Evolutionary conservation across 2,888 invertebrate genomes (phyloP).

Genomic region (Eristalis intricaria): DNA sequence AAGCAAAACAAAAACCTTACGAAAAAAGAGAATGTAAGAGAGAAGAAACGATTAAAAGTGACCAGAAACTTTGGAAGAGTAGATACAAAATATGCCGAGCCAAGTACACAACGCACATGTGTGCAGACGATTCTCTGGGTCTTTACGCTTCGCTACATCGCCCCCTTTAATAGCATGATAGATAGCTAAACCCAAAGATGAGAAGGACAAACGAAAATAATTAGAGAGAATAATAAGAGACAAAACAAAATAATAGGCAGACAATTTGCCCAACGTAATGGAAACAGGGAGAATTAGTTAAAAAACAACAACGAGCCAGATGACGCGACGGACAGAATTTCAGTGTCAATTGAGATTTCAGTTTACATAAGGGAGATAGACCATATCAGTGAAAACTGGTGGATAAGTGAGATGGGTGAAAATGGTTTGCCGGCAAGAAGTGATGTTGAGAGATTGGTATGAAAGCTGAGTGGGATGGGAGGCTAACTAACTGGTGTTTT

Average conservation of each 20-base stretch:
- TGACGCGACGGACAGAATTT: constrained; percentile 28
- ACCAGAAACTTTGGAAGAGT: not conserved
- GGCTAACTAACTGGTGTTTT: constrained; percentile 16
- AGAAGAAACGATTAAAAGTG: constrained; percentile 8
- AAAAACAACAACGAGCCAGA: not conserved
- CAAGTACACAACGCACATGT: constrained; percentile 5
- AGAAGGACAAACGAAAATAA: constrained; percentile 25
- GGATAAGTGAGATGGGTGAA: not conserved
- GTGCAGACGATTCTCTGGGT: constrained; percentile 14
- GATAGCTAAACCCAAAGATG: not conserved
- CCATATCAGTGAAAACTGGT: no score
- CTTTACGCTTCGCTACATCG: constrained; percentile 30
- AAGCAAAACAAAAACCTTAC: not conserved
- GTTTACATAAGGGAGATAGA: not conserved
- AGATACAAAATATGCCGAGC: not conserved
- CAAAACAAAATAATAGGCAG: constrained; percentile 16
- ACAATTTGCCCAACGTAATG: constrained; percentile 32
- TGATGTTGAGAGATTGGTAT: no score
- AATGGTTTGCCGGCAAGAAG: constrained; percentile 13
- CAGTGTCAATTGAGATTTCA: constrained; percentile 35
- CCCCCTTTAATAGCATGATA: not conserved
- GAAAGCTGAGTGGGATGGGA: no score
- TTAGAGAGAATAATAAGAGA: constrained; percentile 40
- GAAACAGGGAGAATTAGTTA: constrained; percentile 12
- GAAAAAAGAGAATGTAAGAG: constrained; percentile 1